Conservation (phyloP, 1,140 invertebrate species). For the Laodelphax striatellus region DNA sequence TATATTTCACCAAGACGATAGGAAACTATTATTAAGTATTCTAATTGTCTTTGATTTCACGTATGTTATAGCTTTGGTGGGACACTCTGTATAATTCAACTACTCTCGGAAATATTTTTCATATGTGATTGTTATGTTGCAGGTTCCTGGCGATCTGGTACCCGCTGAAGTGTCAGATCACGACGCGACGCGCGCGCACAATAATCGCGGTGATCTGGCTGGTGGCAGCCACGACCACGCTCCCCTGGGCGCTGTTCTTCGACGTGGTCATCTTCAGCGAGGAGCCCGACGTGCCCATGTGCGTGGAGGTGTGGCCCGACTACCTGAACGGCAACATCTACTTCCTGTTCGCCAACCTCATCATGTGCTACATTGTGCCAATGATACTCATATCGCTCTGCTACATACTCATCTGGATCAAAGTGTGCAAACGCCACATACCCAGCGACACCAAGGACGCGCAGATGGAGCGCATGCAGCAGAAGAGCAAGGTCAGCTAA, state of each 20-base stretch:
- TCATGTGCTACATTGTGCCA: constrained; percentile 86
- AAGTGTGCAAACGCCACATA: constrained; percentile 75
- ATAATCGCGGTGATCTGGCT: constrained; percentile 89
- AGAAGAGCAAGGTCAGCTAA: constrained; percentile 69
- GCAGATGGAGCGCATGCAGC: constrained; percentile 81
- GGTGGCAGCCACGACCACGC: constrained; percentile 66
- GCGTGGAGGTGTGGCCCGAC: constrained; percentile 62
- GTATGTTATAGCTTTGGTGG: no score
- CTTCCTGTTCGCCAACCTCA: constrained; percentile 79
- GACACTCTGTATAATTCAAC: no score
- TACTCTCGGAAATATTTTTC: no score
- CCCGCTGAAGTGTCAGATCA: constrained; percentile 84
- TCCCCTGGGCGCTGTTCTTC: constrained; percentile 85
- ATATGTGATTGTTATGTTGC: constrained; percentile 31
- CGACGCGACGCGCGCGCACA: constrained; percentile 65
- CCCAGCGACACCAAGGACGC: constrained; percentile 84
- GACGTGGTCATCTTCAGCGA: constrained; percentile 65
- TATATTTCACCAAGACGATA: no score
- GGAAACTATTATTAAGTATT: no score
- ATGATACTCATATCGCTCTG: constrained; percentile 83
- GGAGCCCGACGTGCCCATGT: constrained; percentile 41
- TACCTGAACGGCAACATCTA: constrained; percentile 66
- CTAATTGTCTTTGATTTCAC: no score
- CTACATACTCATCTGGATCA: constrained; percentile 87
- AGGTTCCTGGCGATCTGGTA: constrained; percentile 94